A percentile compares a stretch with the other conserved stretches of the same genome.
Evolutionary conservation across 1,140 invertebrate genomes (phyloP).

Genomic region (Aphelinus atriplicis): DNA sequence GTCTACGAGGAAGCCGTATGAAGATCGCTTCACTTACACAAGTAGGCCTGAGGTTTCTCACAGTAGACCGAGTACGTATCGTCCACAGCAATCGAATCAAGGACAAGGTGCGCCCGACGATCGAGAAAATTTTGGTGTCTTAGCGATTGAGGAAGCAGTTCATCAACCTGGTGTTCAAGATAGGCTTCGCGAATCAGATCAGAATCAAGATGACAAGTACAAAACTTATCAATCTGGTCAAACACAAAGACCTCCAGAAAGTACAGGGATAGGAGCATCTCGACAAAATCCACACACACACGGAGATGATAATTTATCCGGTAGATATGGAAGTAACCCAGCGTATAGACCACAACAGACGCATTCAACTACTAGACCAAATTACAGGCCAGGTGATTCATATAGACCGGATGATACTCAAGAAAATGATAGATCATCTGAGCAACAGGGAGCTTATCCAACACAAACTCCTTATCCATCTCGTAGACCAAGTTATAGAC

Average conservation of each 20-base stretch:
- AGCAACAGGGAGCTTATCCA: not conserved
- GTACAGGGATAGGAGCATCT: not conserved
- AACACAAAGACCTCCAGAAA: not conserved
- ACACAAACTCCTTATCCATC: not conserved
- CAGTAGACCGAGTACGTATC: not conserved
- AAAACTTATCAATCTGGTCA: not conserved
- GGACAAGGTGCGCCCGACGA: not conserved
- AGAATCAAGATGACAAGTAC: too few species aligned
- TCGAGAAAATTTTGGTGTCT: not conserved
- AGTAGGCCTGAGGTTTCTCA: too few species aligned
- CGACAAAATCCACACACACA: not conserved
- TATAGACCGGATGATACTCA: not conserved
- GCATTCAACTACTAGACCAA: too few species aligned
- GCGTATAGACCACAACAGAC: not conserved
- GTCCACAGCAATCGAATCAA: not conserved
- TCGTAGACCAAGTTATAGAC: not conserved
- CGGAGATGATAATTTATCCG: not conserved
- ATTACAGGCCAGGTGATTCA: too few species aligned
- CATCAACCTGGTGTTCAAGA: not conserved
- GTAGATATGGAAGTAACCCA: not conserved
- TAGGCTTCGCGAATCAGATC: not conserved
- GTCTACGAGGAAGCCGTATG: not conserved
- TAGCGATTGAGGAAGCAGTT: too few species aligned
- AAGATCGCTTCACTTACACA: not conserved
- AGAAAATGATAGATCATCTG: not conserved